Base-by-base conservation (phyloP, 1,140 invertebrate species). In the Leptoteleia sp. region DNA sequence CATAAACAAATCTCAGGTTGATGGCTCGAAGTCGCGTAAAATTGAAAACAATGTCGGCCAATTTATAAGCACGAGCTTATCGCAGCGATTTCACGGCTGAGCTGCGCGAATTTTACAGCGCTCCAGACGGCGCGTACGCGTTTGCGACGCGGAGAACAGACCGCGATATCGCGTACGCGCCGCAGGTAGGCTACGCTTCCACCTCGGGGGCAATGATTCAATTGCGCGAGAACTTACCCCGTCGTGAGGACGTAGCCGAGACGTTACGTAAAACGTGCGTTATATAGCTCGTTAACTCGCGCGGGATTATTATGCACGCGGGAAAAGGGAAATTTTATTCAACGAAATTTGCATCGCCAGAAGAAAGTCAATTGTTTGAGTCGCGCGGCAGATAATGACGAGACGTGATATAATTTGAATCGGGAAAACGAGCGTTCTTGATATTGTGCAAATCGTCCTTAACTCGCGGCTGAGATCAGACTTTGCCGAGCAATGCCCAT, bases 161-260 rank as follows among this genome's bases (percentile, higher is more conserved):
- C 19, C 16, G 45, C 27, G 67, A 52, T 61, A 71, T 54, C 33
- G 27, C 48, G 47, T 55, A n/a, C 15, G 50, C 38, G 37, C 29
- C 7, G 45, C 45, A 59, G 45, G 25, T 59, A 59, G 43, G 55
- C 52, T 50, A 50, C 43, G 17, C 42, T 70, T 48, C n/a, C n/a
- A n/a, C n/a, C n/a, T n/a, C n/a, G n/a, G 42, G 52, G 65, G 65
- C 65, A 70, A 57, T 70, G 65, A 70, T 70, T 70, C 65, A 70
- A 57, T 70, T 59, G 65, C 52, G 65, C 65, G 42, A 70, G 65
- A 70, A 70, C 42, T 70, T 31, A 70, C 42, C 31, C 43, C 43
- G 65, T 70, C 62, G 54, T 27, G 37, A 43, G 25, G 33, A 40
- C 54, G 33, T 42, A 70, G 35, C 9, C 25, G 35, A 6, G 47